Conservation (phyloP, 2,113 vertebrate species). For the Notiomystis cincta region DNA sequence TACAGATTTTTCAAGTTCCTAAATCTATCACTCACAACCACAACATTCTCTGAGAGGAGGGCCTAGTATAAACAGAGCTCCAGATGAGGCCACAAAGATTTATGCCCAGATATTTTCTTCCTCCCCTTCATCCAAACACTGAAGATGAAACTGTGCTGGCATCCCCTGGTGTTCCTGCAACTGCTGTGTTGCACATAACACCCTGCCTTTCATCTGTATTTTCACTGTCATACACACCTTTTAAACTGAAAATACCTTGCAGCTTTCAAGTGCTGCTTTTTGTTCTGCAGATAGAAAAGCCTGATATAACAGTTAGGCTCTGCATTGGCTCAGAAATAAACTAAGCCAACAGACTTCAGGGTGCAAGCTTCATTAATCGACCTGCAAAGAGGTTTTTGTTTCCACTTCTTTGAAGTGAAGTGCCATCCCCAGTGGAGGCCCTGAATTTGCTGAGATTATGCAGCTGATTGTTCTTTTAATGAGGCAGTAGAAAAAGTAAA, state of each 20-base stretch:
- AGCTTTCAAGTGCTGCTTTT: neutral
- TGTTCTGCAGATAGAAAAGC: neutral
- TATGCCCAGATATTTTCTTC: neutral
- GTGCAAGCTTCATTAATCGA: neutral
- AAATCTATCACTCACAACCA: constrained; percentile 13
- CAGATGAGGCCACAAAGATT: constrained; percentile 1
- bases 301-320: neutral
- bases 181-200: neutral
- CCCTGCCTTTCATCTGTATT: neutral
- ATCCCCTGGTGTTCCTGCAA: neutral
- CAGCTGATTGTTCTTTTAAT: neutral
- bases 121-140: neutral
- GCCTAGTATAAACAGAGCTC: neutral
- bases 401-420: neutral
- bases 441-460: neutral
- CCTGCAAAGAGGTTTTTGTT: constrained; percentile 1
- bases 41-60: constrained; percentile 1
- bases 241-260: neutral
- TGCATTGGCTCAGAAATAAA: neutral
- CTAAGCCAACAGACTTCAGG: neutral
- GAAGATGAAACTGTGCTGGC: neutral
- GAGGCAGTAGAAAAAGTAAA: neutral
- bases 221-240: neutral
- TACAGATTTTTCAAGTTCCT: constrained; percentile 38
- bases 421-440: neutral